Evolutionary conservation across 2,888 invertebrate genomes (phyloP), one percentile per base, ranked within the genome.

Genomic region (Nephrotoma flavescens): DNA sequence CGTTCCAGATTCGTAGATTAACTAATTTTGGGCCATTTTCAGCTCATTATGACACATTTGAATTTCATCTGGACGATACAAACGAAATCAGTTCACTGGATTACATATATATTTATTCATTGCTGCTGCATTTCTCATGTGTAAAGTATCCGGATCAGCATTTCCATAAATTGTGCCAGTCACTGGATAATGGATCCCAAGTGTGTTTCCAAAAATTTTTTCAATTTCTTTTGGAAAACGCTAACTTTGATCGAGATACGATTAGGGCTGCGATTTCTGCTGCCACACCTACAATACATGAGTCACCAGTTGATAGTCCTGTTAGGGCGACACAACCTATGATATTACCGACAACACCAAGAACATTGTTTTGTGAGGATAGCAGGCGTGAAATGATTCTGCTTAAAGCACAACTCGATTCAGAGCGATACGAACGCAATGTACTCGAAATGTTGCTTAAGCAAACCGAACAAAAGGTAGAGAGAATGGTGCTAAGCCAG

Each of bases 121-220:
- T 92, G 5, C 87, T 92, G 0, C 88, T 92, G 86, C 91, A 91
- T 87, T 91, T 90, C 87, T 89, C 90, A 4, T 92, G 92, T 87
- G 90, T 92, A 0, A 89, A 89, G 87, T 87, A 88, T 87, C 89
- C 90, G 0, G 89, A 89, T 41, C 88, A 88, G 45, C 88, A 88
- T 86, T 91, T 91, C 83, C 92, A 91, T 86, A 89, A 88, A 86
- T 89, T 90, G 5, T 92, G 92, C 87, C 88, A 90, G 52, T 88
- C 88, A n/a, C 88, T 92, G 3, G 88, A 90, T 0, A 89, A 89
- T 31, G 44, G 19, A 2, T 88, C 89, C 1, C 92, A 92, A 87
- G 88, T 89, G 19, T 88, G 88, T 41, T 89, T 92, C 7, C 89
- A 90, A 2, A 86, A 86, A 1, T 91, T 91, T 87, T 90, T 92